Evolutionary conservation across 2,797 vertebrate genomes (phyloP).

Genomic region (Pelobates cultripes): DNA sequence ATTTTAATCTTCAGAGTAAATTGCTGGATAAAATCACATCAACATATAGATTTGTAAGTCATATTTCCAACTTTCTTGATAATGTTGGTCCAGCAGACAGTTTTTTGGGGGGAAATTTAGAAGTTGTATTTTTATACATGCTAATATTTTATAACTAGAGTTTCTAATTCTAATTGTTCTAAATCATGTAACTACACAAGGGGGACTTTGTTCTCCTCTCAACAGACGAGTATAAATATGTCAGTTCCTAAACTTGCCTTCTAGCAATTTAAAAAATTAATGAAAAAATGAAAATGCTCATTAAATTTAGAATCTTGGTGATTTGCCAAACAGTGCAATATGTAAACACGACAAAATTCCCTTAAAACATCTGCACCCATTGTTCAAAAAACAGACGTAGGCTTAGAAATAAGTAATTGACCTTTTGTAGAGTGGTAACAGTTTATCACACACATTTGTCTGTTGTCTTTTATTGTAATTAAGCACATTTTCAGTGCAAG

Average conservation of each 20-base stretch:
- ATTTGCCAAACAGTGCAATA: constrained; percentile 5
- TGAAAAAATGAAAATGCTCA: constrained; percentile 14
- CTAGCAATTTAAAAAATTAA: constrained; percentile 14
- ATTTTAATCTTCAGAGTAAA: too few species aligned
- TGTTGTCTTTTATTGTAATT: too few species aligned
- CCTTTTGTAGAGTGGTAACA: neutral
- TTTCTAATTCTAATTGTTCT: neutral
- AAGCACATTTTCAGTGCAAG: too few species aligned
- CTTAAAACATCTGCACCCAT: neutral
- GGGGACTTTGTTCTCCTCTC: neutral
- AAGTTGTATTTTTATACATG: too few species aligned
- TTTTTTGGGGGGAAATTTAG: too few species aligned
- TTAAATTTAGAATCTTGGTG: constrained; percentile 15
- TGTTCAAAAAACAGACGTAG: neutral
- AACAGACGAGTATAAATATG: constrained; percentile 16
- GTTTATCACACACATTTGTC: neutral
- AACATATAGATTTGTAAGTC: too few species aligned
- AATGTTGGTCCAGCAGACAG: too few species aligned
- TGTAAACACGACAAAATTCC: constrained; percentile 16
- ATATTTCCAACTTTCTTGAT: too few species aligned
- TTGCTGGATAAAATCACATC: too few species aligned
- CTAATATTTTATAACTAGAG: neutral
- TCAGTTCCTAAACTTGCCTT: constrained; percentile 17
- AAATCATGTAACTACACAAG: neutral
- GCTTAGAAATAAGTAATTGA: neutral